A percentile compares a stretch with the other conserved stretches of the same genome.
These are phyloP conservation scores for Pseudoips prasinana DNA, from an alignment of 2,888 invertebrate species.

Conservation along the genomic window DNA sequence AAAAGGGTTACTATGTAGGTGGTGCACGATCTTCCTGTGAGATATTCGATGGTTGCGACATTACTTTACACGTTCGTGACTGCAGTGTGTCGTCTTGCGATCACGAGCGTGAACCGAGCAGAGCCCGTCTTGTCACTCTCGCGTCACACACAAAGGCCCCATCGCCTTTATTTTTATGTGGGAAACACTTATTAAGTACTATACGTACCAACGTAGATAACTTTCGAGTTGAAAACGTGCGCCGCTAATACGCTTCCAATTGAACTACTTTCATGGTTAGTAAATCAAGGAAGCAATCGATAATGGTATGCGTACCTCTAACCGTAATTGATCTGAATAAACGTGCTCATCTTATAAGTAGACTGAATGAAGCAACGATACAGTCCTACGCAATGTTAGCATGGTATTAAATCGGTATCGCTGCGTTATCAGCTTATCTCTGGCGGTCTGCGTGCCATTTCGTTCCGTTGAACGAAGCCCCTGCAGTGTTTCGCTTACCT, in stretches of 20 bases:
- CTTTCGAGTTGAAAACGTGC: conserved; percentile 41
- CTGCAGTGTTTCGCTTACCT: conserved; percentile 58
- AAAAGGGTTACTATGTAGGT: conserved; percentile 11
- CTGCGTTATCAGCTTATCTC: conserved; percentile 77
- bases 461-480: conserved; percentile 55
- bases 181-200: conserved; percentile 41
- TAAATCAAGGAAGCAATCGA: no score
- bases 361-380: conserved; percentile 34
- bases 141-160: conserved; percentile 50
- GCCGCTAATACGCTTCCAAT: conserved; percentile 13
- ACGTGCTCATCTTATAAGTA: conserved; percentile 10
- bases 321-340: background rate
- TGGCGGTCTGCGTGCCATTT: conserved; percentile 66
- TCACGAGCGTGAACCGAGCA: conserved; percentile 55
- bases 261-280: background rate
- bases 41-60: conserved; percentile 59
- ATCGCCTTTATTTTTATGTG: conserved; percentile 55
- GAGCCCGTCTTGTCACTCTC: conserved; percentile 52
- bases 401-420: conserved; percentile 65
- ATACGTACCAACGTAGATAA: conserved; percentile 33
- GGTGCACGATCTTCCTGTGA: conserved; percentile 47
- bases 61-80: conserved; percentile 71
- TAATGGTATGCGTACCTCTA: no score
- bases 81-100: conserved; percentile 52
- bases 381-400: conserved; percentile 55